Percentiles rank a stretch among this genome's conserved stretches.
phyloP scores from a whole-genome alignment of 2,797 vertebrate genomes.

The Propithecus deckenii region DNA sequence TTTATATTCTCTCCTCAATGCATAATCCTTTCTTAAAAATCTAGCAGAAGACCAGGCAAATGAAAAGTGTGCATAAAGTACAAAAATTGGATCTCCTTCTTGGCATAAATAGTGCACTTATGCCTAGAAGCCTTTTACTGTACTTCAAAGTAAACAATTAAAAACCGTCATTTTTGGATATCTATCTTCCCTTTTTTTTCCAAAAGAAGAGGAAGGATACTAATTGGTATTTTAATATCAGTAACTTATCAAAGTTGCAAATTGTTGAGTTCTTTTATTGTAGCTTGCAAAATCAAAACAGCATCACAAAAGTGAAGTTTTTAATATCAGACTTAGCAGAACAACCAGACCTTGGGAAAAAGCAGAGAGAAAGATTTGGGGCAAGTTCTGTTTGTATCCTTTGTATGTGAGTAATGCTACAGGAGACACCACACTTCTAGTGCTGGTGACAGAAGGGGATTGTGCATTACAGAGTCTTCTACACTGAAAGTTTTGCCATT shows the following conservation, averaged over 20 bases:
- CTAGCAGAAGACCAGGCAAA: neutral
- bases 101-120: neutral
- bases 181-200: neutral
- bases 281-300: constrained; percentile 1
- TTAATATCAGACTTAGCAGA: neutral
- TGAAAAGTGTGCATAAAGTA: neutral
- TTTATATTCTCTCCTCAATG: neutral
- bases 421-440: neutral
- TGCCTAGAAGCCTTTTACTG: neutral
- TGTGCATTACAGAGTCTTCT: neutral
- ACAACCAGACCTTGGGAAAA: neutral
- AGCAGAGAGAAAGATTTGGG: neutral
- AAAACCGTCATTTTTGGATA: neutral
- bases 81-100: neutral
- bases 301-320: neutral
- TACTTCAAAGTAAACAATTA: neutral
- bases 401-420: neutral
- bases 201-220: neutral
- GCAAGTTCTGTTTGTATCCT: neutral
- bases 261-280: neutral
- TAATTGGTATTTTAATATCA: constrained; percentile 9
- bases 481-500: neutral
- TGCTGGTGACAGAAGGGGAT: neutral
- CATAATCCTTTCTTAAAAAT: constrained; percentile 10
- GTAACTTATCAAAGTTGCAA: neutral